These are phyloP conservation scores for Malaclemys terrapin DNA, from an alignment of 2,113 vertebrate species.

Conservation along the genomic window DNA sequence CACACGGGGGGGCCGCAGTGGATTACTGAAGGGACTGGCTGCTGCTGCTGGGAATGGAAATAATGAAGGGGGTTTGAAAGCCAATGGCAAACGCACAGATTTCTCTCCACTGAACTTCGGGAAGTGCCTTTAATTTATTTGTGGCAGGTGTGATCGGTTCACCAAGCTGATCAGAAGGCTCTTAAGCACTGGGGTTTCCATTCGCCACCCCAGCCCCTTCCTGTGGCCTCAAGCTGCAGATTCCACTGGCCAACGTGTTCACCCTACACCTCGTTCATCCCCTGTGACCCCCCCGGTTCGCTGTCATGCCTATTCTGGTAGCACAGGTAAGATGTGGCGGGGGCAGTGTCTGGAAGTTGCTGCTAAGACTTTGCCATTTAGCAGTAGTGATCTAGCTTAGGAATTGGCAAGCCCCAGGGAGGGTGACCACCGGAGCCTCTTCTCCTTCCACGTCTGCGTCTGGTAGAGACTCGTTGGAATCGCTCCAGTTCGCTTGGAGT, in stretches of 20 bases:
- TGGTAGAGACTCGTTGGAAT: not conserved
- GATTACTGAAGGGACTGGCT: not conserved
- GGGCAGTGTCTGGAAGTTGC: not conserved
- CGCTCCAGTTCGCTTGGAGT: not conserved
- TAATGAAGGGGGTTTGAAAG: not conserved
- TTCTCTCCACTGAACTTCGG: not conserved
- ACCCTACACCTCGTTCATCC: not conserved
- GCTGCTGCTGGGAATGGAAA: not conserved
- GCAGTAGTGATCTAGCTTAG: not conserved
- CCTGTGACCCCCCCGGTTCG: no score
- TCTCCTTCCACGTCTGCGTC: not conserved
- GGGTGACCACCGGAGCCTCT: not conserved
- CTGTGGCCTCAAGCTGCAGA: accelerated
- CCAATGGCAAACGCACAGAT: not conserved
- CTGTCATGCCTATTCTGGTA: not conserved
- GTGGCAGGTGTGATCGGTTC: not conserved
- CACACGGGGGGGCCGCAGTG: not conserved
- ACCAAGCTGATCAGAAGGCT: accelerated
- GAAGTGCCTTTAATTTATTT: slow-evolving; percentile 57
- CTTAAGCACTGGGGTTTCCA: not conserved
- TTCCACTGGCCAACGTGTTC: not conserved
- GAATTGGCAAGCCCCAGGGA: not conserved
- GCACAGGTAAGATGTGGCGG: not conserved
- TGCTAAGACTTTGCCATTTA: accelerated
- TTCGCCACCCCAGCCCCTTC: accelerated